These are phyloP conservation scores for Drosophila sordidapex DNA, from an alignment of 2,888 invertebrate species.

Conservation along the genomic window DNA sequence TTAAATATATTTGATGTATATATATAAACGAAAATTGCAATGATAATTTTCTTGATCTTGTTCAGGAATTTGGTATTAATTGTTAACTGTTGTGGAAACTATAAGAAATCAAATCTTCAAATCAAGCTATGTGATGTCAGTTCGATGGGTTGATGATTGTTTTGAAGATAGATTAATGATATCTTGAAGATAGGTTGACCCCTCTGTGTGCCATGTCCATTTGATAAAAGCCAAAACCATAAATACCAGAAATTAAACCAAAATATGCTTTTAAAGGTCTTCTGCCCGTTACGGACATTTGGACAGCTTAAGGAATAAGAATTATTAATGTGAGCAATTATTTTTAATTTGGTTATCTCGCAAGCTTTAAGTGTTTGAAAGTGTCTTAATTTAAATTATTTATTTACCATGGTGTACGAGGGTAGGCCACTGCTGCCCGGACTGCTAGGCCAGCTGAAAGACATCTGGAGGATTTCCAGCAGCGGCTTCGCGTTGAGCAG, in stretches of 20 bases:
- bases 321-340: background rate
- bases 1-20: fast-evolving
- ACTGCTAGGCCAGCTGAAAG: too few relatives aligned
- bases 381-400: too few relatives aligned
- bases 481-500: too few relatives aligned
- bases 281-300: background rate
- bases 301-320: background rate
- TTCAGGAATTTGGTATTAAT: background rate
- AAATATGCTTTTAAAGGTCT: background rate
- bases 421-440: too few relatives aligned
- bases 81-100: background rate
- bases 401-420: too few relatives aligned
- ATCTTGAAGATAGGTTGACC: background rate
- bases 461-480: too few relatives aligned
- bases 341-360: background rate
- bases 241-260: background rate
- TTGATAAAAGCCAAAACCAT: background rate
- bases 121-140: background rate
- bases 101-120: background rate
- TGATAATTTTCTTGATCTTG: background rate
- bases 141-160: background rate
- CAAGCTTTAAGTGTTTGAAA: too few relatives aligned
- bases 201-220: background rate
- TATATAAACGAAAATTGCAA: background rate
- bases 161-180: background rate